A percentile compares a stretch with the other conserved stretches of the same genome.
Conservation (phyloP, 2,113 vertebrate genomes). For the Pycnonotus jocosus region DNA sequence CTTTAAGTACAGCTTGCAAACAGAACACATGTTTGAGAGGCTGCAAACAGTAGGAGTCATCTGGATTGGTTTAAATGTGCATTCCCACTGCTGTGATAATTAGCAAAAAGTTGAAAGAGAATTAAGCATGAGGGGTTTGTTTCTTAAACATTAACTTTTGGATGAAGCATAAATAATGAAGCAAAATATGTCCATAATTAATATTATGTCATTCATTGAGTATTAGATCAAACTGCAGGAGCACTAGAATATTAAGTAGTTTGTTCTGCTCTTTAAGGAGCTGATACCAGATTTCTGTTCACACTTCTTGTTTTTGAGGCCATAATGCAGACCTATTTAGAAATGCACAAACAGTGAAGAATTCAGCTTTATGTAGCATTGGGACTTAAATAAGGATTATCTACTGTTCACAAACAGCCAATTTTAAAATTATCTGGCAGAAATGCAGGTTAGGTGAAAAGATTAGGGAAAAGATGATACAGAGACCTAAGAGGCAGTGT, state of each 20-base stretch:
- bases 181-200: conserved; percentile 5
- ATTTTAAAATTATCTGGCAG: background rate
- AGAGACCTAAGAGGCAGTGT: background rate
- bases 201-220: background rate
- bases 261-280: background rate
- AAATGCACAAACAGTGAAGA: background rate
- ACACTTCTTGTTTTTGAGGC: background rate
- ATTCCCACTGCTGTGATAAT: background rate
- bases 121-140: conserved; percentile 13
- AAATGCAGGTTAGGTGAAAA: background rate
- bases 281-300: background rate
- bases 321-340: background rate
- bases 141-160: conserved; percentile 26
- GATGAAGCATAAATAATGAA: background rate
- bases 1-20: background rate
- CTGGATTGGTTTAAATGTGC: background rate
- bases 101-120: conserved; percentile 6
- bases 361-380: background rate
- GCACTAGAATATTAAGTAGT: background rate
- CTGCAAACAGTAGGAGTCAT: background rate
- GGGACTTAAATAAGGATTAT: conserved; percentile 9
- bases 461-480: background rate
- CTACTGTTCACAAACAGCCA: background rate
- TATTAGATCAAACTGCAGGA: background rate
- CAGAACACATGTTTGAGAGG: background rate